These are phyloP conservation scores for Grus americana DNA, from an alignment of 2,113 vertebrate genomes.

Conservation along the genomic window DNA sequence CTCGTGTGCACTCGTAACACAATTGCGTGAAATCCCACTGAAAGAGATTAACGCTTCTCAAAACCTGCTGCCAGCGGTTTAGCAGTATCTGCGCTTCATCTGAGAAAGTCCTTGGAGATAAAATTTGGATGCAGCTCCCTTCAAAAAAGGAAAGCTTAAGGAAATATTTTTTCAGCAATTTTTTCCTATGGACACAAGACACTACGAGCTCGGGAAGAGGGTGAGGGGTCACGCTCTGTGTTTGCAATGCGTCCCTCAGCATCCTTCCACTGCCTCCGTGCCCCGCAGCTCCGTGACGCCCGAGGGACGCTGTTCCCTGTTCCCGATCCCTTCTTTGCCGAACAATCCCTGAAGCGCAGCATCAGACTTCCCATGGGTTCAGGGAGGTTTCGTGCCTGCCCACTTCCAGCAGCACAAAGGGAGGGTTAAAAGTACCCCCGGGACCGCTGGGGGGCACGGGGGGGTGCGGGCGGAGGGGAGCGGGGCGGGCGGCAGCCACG, in stretches of 20 bases:
- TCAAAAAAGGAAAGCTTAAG: not conserved
- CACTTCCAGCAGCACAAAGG: not conserved
- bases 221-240: no score
- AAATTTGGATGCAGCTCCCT: not conserved
- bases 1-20: rapidly evolving
- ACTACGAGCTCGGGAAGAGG: rapidly evolving
- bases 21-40: rapidly evolving
- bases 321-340: rapidly evolving
- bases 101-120: not conserved
- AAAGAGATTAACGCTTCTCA: not conserved
- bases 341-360: rapidly evolving
- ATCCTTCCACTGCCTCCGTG: not conserved
- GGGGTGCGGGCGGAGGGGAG: rapidly evolving
- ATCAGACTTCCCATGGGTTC: rapidly evolving
- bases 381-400: not conserved
- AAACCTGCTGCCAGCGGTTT: not conserved
- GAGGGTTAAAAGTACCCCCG: not conserved
- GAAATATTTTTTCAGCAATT: not conserved
- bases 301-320: rapidly evolving
- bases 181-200: rapidly evolving
- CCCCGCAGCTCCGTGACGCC: not conserved
- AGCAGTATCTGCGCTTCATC: not conserved
- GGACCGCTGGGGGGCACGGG: rapidly evolving
- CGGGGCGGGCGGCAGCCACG: rapidly evolving
- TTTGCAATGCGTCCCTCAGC: not conserved